Base-by-base conservation (phyloP, 2,113 vertebrate genomes). In the Notothenia rossii region DNA sequence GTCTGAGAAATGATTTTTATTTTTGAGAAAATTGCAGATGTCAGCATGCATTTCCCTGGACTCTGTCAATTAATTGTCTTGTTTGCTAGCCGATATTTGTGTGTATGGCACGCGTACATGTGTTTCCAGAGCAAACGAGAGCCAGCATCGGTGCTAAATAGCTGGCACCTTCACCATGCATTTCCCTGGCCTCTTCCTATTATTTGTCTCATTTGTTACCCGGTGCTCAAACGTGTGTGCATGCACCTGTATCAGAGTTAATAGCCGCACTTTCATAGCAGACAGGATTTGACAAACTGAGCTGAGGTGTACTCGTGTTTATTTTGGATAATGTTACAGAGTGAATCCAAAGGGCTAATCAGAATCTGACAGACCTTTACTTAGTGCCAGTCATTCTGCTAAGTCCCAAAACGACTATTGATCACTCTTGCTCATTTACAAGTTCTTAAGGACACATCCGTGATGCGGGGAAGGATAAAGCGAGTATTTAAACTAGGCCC, bases 1-100 rank as follows among this genome's bases (percentile, higher is more conserved):
- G 72, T 88, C 77, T 88, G 87, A 89, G 76, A 77, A 89, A 80
- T 77, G n/a, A 88, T 83, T 89, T 87, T 86, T 73, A 79, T 73
- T 82, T 82, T 72, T 4, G 51, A 55, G 70, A 87, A 92, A 92
- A 87, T 73, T 80, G 83, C 73, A 81, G 79, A 90, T 88, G 86
- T 90, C 84, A 89, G 87, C 82, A 72, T 25, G 69, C 77, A 64
- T 79, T 85, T 87, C 81, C 77, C 71, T 5, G 33, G 80, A 83
- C 78, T 79, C 82, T 75, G 89, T 86, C 85, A 79, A 85, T 88
- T 85, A 88, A 75, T 83, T 82, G 79, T 78, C 69, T 86, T 71
- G 62, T 83, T 87, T 87, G 72, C 65, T 77, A 75, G 36, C 40
- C 53, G 61, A 59, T 86, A 62, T 82, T 40, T 45, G 40, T 45